Evolutionary conservation across 2,888 invertebrate species (phyloP).

Genomic region (Callyntrura guangdongensis): DNA sequence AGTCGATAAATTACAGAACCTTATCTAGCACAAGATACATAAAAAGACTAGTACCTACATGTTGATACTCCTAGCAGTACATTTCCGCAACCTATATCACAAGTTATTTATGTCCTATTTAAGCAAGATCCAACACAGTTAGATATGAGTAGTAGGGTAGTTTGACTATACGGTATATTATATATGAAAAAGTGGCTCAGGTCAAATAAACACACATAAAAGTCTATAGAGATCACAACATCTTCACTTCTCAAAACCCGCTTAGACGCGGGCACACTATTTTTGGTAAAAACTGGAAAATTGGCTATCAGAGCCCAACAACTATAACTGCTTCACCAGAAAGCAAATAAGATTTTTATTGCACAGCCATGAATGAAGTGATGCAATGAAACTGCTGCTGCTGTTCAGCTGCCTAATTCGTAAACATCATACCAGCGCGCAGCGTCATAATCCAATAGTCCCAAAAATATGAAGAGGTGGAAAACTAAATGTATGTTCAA

Average conservation of each 20-base stretch:
- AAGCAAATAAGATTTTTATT: background rate
- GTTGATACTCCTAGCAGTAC: background rate
- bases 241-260: constrained; percentile 16
- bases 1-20: constrained; percentile 60
- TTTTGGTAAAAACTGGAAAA: constrained; percentile 5
- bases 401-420: no score
- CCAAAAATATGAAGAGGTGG: background rate
- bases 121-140: constrained; percentile 20
- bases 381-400: no score
- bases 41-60: background rate
- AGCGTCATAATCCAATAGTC: no score
- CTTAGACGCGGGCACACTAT: background rate
- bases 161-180: no score
- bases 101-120: constrained; percentile 41
- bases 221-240: constrained; percentile 57
- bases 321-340: constrained; percentile 11
- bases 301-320: constrained; percentile 31
- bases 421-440: background rate
- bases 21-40: constrained; percentile 60
- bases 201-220: constrained; percentile 65
- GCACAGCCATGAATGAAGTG: no score
- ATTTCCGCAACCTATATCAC: constrained; percentile 6
- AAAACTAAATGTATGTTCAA: background rate
- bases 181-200: constrained; percentile 57
- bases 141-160: background rate